Conservation (phyloP, 2,888 invertebrate genomes). For the Carabus problematicus region DNA sequence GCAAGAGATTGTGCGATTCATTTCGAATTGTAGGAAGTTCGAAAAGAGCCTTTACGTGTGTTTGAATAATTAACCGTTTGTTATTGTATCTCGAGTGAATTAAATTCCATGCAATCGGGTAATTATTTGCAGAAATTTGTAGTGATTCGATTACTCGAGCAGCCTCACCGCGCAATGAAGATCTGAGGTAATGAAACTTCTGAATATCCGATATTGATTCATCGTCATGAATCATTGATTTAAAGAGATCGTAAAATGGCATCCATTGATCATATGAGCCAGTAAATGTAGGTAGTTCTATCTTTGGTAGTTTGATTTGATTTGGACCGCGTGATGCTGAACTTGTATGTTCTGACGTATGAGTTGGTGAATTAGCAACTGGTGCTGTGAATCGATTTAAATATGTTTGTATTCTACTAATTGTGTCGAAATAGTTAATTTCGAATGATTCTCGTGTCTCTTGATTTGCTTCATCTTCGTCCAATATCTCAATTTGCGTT, state of each 20-base stretch:
- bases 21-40: constrained; percentile 18
- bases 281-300: constrained; percentile 41
- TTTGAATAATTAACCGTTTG: constrained; percentile 30
- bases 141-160: constrained; percentile 44
- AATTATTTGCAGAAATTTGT: constrained; percentile 43
- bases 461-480: no score
- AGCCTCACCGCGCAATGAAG: constrained; percentile 33
- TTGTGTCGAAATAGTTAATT: neutral
- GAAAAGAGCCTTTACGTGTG: constrained; percentile 37
- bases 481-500: neutral
- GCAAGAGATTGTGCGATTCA: constrained; percentile 18
- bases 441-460: neutral
- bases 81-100: constrained; percentile 39
- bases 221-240: constrained; percentile 42
- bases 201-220: constrained; percentile 32
- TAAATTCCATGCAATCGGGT: constrained; percentile 40
- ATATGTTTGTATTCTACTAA: neutral
- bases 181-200: constrained; percentile 44
- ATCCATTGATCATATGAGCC: constrained; percentile 25
- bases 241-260: constrained; percentile 35
- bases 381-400: no score
- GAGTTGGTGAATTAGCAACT: no score
- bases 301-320: constrained; percentile 27
- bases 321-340: neutral
- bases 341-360: neutral